These are phyloP conservation scores for Drosophila bocki DNA, from an alignment of 1,140 invertebrate genomes.

Conservation along the genomic window DNA sequence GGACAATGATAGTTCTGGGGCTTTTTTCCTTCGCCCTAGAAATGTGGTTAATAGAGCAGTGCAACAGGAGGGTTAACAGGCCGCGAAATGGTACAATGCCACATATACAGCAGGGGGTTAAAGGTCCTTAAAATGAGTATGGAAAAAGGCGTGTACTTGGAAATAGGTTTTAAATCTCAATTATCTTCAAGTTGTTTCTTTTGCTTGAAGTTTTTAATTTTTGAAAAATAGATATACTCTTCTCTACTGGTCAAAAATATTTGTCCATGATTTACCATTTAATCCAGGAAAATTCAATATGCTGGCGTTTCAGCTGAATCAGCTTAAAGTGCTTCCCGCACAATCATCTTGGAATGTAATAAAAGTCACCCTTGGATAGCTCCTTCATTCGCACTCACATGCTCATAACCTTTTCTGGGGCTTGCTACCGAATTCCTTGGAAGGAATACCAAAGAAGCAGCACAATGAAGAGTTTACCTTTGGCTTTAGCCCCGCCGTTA, in stretches of 20 bases:
- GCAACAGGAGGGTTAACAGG: constrained; percentile 61
- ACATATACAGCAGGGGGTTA: background rate
- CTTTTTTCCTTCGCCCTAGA: background rate
- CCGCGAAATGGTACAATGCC: constrained; percentile 13
- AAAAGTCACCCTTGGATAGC: constrained; percentile 44
- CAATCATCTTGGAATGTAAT: constrained; percentile 38
- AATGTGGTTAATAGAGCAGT: constrained; percentile 66
- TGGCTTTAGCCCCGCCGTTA: constrained; percentile 14
- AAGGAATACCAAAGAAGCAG: background rate
- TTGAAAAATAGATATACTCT: too few relatives aligned
- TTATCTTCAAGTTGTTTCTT: background rate
- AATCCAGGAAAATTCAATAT: background rate
- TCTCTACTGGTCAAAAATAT: background rate
- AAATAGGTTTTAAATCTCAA: background rate
- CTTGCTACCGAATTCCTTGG: constrained; percentile 13
- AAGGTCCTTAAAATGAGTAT: background rate
- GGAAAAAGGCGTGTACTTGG: background rate
- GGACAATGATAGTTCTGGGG: constrained; percentile 32
- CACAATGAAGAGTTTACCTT: constrained; percentile 50
- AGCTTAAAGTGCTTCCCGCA: constrained; percentile 24
- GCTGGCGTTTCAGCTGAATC: constrained; percentile 8
- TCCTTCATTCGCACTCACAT: constrained; percentile 29
- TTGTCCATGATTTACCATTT: constrained; percentile 4
- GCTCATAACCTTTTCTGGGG: constrained; percentile 23
- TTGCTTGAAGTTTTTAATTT: background rate